phyloP scores from a whole-genome alignment of 2,113 vertebrate genomes.

The Petrocephalus zakoni region DNA sequence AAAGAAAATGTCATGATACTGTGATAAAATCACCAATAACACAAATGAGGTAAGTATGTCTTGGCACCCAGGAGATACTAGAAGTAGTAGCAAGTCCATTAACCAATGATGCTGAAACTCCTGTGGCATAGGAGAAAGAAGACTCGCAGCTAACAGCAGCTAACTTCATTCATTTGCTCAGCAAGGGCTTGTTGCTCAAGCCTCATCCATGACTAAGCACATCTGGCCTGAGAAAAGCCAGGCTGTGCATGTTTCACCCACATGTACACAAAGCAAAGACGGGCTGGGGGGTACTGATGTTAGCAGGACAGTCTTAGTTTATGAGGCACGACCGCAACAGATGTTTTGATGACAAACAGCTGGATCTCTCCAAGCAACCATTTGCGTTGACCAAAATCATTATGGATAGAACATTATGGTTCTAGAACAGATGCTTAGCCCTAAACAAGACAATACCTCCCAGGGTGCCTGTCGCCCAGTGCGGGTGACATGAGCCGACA shows the following conservation, averaged over 20 bases:
- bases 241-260: not conserved
- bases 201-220: not conserved
- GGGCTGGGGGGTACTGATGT: not conserved
- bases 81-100: not conserved
- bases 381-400: not conserved
- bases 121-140: not conserved
- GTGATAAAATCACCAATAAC: not conserved
- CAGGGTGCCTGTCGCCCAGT: not conserved
- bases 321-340: not conserved
- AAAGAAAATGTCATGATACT: not conserved
- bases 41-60: not conserved
- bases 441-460: not conserved
- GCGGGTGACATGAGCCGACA: not conserved
- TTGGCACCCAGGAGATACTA: not conserved
- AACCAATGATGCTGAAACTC: not conserved
- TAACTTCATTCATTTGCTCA: not conserved
- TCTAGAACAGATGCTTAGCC: not conserved
- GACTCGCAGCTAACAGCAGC: not conserved
- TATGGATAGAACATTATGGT: not conserved
- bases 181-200: not conserved
- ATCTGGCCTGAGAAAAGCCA: not conserved
- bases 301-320: not conserved
- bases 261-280: not conserved
- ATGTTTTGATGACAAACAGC: constrained; percentile 24
- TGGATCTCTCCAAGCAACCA: not conserved